A percentile compares a stretch with the other conserved stretches of the same genome.
Evolutionary conservation across 2,113 vertebrate genomes (phyloP).

Genomic region (Rhipidura dahli): DNA sequence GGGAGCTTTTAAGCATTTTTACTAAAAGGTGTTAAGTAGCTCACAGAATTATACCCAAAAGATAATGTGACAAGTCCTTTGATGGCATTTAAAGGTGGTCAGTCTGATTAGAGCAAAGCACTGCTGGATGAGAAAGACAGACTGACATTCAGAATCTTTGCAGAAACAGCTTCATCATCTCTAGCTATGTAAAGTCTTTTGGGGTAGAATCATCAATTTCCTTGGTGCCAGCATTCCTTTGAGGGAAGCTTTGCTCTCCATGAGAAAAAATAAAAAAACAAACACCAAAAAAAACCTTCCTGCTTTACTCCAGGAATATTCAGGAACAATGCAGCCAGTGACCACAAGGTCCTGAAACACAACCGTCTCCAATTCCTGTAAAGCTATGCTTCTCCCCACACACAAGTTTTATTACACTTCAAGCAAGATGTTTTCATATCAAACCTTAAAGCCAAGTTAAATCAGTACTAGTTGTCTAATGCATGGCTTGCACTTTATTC

Average conservation of each 20-base stretch:
- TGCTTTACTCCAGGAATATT: not conserved
- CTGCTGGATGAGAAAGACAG: not conserved
- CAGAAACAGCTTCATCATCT: not conserved
- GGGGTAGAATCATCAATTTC: not conserved
- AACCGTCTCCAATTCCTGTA: not conserved
- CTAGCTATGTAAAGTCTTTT: not conserved
- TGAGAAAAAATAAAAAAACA: not conserved
- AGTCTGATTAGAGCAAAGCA: not conserved
- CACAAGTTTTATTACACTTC: not conserved
- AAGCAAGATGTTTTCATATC: not conserved
- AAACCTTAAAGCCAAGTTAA: not conserved
- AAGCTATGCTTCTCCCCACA: not conserved
- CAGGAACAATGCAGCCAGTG: not conserved
- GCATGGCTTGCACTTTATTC: not conserved
- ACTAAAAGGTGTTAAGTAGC: not conserved
- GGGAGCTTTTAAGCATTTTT: not conserved
- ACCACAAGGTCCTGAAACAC: not conserved
- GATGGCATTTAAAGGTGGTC: not conserved
- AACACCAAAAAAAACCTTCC: not conserved
- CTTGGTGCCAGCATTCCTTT: not conserved
- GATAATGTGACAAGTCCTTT: not conserved
- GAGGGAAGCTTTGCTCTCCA: not conserved
- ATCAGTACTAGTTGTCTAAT: not conserved
- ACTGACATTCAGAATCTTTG: not conserved
- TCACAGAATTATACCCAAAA: not conserved